Evolutionary conservation across 2,888 invertebrate species (phyloP).

Genomic region (Cheilosia grossa): DNA sequence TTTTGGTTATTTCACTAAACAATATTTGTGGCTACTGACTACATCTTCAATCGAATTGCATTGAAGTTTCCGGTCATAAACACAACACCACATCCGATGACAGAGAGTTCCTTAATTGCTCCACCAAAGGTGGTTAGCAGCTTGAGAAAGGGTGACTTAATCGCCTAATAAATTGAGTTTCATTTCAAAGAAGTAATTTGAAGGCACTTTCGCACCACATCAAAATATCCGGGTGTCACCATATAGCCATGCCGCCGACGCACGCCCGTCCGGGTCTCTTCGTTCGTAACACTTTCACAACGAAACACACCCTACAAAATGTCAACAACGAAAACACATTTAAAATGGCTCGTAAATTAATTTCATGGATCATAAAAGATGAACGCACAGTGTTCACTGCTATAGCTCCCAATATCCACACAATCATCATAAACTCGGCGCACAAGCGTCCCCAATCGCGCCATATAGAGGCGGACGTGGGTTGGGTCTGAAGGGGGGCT

Average conservation of each 20-base stretch:
- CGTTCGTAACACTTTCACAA: slow-evolving; percentile 56
- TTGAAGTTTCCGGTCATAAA: slow-evolving; percentile 62
- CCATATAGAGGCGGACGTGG: neutral
- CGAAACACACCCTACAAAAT: slow-evolving; percentile 56
- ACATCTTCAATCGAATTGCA: slow-evolving; percentile 20
- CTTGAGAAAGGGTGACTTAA: slow-evolving; percentile 50
- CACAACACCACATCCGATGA: slow-evolving; percentile 56
- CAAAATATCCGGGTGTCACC: slow-evolving; percentile 57
- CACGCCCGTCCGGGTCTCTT: neutral
- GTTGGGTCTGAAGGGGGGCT: neutral
- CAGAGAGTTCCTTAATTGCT: slow-evolving; percentile 70
- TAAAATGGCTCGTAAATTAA: slow-evolving; percentile 81
- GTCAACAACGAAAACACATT: slow-evolving; percentile 69
- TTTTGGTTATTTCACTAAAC: too few relatives aligned
- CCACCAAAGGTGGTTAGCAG: slow-evolving; percentile 35
- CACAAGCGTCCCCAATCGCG: slow-evolving; percentile 14
- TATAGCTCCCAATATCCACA: slow-evolving; percentile 31
- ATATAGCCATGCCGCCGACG: neutral
- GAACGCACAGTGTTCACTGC: slow-evolving; percentile 32
- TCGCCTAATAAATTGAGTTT: slow-evolving; percentile 61
- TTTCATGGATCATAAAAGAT: slow-evolving; percentile 82
- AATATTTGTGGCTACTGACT: slow-evolving; percentile 1
- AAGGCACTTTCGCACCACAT: slow-evolving; percentile 71
- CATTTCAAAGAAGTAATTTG: slow-evolving; percentile 63
- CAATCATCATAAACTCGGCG: slow-evolving; percentile 42